Base-by-base conservation (phyloP, 1,140 invertebrate species). In the Ceratina calcarata region DNA sequence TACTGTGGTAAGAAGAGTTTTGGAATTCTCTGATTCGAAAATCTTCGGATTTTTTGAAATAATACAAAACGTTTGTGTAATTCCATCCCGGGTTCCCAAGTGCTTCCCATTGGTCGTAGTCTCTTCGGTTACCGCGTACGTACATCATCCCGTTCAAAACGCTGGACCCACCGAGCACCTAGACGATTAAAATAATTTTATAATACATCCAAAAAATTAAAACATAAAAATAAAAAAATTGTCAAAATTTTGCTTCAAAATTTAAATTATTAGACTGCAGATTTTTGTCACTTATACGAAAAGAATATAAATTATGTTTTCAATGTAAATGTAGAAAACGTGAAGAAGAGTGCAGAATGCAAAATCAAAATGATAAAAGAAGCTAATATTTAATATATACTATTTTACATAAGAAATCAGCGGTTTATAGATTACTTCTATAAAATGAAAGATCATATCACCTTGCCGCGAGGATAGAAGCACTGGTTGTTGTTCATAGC, bases 111-210 rank as follows among this genome's bases (percentile, higher is more conserved):
- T 61, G 91, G 92, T 99, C 96, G 88, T 98, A 99, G 91, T 98
- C 97, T 6, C 90, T 93, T 55, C 94, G 94, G 92, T 98, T 97
- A 0, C 98, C 98, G 49, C 98, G 93, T 0, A 98, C 94, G 83
- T 98, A 98, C 55, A 98, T 94, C 97, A 98, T 98, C 3, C 96
- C 97, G 89, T 98, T 98, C 15, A 98, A 91, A 3, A 95, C 95
- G 83, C 96, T 97, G 2, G 95, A 96, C 3, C 98, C 98, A 15
- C 98, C 98, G 7, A 97, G 89, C 1, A 51, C 76, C 80, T 82
- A 24, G 3, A 22, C 2, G 2, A 55, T 55, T 13, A 3, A 12
- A 4, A 37, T 37, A 6, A 37, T 55, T 55, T 1, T 16, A 37
- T 73, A 37, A 37, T 37, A 37, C 2, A 37, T 37, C 6, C 32